These are phyloP conservation scores for Morpho helenor DNA, from an alignment of 2,888 invertebrate species.

Conservation along the genomic window DNA sequence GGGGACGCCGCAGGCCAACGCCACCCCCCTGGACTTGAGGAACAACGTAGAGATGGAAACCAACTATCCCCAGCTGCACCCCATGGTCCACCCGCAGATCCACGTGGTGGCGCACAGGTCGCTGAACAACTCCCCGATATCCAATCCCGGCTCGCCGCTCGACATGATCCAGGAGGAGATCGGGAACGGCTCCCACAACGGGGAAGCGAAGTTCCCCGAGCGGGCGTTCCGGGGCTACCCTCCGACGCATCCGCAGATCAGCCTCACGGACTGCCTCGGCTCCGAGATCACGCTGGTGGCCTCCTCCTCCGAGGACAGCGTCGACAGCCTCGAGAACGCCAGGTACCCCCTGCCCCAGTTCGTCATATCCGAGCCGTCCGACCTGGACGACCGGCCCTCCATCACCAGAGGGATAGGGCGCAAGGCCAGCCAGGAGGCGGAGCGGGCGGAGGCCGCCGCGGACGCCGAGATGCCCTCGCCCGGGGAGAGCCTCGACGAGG, in stretches of 20 bases:
- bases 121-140: constrained; percentile 80
- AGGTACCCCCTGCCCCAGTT: constrained; percentile 79
- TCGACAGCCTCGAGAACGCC: constrained; percentile 82
- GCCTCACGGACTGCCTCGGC: constrained; percentile 94
- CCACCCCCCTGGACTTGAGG: constrained; percentile 77
- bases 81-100: constrained; percentile 63
- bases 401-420: constrained; percentile 89
- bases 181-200: constrained; percentile 66
- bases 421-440: constrained; percentile 83
- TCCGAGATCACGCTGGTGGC: constrained; percentile 89
- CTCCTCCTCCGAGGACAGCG: constrained; percentile 86
- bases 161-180: constrained; percentile 87
- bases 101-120: constrained; percentile 75
- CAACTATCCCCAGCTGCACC: constrained; percentile 58
- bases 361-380: constrained; percentile 86
- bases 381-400: constrained; percentile 84
- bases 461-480: constrained; percentile 65
- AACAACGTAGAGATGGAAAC: constrained; percentile 76
- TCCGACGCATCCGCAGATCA: constrained; percentile 88
- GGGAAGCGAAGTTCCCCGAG: constrained; percentile 39
- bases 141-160: constrained; percentile 82
- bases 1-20: constrained; percentile 82
- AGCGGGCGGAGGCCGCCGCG: constrained; percentile 46
- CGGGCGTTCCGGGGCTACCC: constrained; percentile 45
- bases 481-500: constrained; percentile 48